Evolutionary conservation across 2,797 vertebrate species (phyloP), one percentile per base, ranked within the genome.

Genomic region (Iguana delicatissima): DNA sequence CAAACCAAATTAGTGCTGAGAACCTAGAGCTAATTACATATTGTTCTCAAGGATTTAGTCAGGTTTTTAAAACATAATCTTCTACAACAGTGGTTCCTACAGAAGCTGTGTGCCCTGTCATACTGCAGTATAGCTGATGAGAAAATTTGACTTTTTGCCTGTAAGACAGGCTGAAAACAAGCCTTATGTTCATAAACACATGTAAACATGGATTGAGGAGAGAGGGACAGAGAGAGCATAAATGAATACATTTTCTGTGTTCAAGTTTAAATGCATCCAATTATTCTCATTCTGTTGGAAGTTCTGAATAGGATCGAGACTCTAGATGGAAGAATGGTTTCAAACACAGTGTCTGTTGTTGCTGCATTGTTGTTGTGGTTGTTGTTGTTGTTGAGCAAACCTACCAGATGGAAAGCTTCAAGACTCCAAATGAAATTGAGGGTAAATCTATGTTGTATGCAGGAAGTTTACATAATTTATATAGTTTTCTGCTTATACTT

Each of bases 51-150:
- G 69, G 3, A 8, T 84, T 89, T 38, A 87, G 72, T 50, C 50
- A 55, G 35, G 35, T 77, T 92, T 88, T 81, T 57, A 80, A 85
- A 85, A 74, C 72, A 26, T 59, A 35, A 82, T 90, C 42, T 86
- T 62, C 16, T 89, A 80, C 83, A 22, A n/a, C n/a, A 85, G 67
- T 18, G 6, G 83, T 72, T 90, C 85, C 89, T 91, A 89, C 86
- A 88, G 29, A 22, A 87, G 14, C 9, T 86, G 46, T 46, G 80
- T 55, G 6, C 24, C 35, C 74, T 80, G 9, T 80, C 50, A 82
- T 38, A 52, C 22, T 87, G 89, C 8, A n/a, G 73, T 80, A 87
- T 50, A 69, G n/a, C 0, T 79, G 12, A 90, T 85, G 52, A 88
- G 83, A 72, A 1, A 79, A 76, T 38, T 13, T 20, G 3, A 2